Conservation (phyloP, 1,140 invertebrate genomes). For the Diprion similis region DNA sequence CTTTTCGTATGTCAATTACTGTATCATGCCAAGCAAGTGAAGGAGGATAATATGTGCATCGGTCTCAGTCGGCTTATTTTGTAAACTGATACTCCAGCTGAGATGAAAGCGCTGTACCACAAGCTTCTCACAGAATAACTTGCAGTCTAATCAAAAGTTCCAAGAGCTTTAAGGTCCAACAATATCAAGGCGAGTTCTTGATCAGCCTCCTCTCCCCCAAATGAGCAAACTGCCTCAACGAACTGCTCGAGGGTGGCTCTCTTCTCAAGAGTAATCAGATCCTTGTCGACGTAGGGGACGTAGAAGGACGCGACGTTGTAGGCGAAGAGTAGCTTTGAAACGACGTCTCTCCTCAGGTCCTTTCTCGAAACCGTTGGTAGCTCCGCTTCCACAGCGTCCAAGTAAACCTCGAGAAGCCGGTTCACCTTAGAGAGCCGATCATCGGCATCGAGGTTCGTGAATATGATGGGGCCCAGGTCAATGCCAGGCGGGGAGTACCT, state of each 20-base stretch:
- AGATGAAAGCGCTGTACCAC: too few relatives aligned
- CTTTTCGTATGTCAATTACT: too few relatives aligned
- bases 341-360: neutral
- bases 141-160: neutral
- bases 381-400: conserved; percentile 25
- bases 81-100: neutral
- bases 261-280: neutral
- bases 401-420: conserved; percentile 27
- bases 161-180: neutral
- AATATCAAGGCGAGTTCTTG: neutral
- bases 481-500: conserved; percentile 38
- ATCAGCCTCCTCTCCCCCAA: neutral
- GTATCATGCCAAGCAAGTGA: neutral
- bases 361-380: conserved; percentile 12
- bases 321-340: conserved; percentile 1
- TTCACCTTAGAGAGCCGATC: neutral
- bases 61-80: neutral
- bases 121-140: neutral
- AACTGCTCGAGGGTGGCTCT: neutral
- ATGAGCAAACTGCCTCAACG: neutral
- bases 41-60: neutral
- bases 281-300: neutral
- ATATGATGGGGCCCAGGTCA: conserved; percentile 44
- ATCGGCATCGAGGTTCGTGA: conserved; percentile 26
- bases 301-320: conserved; percentile 2